Evolutionary conservation across 2,797 vertebrate genomes (phyloP).

Genomic region (Lagorchestes hirsutus): DNA sequence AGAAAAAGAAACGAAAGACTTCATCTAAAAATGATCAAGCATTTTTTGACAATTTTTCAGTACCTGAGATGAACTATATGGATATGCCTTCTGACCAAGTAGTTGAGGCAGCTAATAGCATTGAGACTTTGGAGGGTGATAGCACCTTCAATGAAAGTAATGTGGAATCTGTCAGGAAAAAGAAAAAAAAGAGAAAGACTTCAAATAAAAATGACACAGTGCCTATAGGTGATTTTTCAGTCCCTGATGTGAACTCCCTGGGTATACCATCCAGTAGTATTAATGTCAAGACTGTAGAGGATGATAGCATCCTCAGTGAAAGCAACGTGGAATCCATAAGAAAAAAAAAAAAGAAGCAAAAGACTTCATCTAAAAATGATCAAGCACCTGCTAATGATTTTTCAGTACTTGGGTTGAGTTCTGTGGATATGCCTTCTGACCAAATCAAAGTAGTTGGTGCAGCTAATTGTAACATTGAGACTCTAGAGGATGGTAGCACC

Average conservation of each 20-base stretch:
- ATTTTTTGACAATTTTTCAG: background rate
- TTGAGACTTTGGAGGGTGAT: background rate
- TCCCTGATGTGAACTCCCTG: background rate
- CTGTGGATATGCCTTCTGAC: background rate
- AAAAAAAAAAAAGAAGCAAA: background rate
- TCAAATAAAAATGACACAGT: too few relatives aligned
- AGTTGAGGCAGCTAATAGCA: too few relatives aligned
- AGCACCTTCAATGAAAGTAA: background rate
- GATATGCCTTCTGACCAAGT: background rate
- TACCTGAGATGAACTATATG: background rate
- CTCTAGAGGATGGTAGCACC: background rate
- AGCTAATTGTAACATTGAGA: background rate
- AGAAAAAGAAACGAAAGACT: background rate
- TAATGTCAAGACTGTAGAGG: background rate
- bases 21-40: background rate
- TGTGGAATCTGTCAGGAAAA: background rate
- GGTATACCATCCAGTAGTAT: background rate
- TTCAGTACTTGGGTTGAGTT: background rate
- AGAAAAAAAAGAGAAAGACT: background rate
- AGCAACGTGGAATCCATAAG: background rate
- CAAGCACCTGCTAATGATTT: background rate
- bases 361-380: background rate
- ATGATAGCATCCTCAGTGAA: background rate
- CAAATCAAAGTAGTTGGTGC: background rate
- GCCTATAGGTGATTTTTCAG: too few relatives aligned